Conservation (phyloP, 1,140 invertebrate genomes). For the Coenobita brevimanus region DNA sequence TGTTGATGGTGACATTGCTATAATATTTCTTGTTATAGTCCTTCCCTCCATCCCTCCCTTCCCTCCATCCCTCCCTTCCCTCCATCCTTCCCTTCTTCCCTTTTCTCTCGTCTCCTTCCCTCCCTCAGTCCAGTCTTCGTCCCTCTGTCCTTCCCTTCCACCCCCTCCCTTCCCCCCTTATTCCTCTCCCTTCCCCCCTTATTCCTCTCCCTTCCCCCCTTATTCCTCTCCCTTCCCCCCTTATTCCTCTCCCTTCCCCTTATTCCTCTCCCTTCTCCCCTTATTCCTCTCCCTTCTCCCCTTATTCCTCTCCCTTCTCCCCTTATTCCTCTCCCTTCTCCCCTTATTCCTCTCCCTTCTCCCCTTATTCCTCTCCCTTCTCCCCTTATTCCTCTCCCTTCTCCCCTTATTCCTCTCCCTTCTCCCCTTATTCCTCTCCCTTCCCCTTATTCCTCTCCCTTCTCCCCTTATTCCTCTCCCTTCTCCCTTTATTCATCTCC, state of each 20-base stretch:
- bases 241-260: background rate
- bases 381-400: background rate
- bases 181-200: background rate
- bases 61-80: background rate
- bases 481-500: background rate
- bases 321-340: background rate
- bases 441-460: background rate
- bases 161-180: background rate
- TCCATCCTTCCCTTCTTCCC: background rate
- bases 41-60: background rate
- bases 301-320: background rate
- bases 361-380: background rate
- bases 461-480: background rate
- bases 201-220: background rate
- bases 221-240: constrained; percentile 18
- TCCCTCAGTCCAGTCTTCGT: background rate
- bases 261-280: constrained; percentile 23
- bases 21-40: too few species aligned
- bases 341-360: background rate
- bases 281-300: constrained; percentile 6
- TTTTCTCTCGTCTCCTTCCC: too few species aligned
- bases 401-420: background rate
- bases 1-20: too few species aligned
- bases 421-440: background rate
- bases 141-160: background rate